Base-by-base conservation (phyloP, 2,888 invertebrate species). In the Onthophagus sagittarius region DNA sequence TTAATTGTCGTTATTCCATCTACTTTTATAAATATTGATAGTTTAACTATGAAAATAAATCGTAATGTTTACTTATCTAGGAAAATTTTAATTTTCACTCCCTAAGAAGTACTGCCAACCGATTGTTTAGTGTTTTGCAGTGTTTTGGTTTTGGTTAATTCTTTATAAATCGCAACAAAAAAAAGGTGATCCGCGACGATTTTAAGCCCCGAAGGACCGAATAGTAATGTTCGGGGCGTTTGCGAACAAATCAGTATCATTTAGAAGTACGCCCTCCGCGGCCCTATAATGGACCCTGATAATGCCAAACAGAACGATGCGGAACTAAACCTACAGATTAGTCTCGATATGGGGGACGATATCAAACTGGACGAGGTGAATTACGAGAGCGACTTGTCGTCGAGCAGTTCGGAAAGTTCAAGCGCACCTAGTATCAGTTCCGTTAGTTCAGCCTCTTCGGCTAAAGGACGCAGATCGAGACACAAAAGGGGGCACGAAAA, bases 311-410 rank as follows among this genome's bases (percentile, higher is more conserved):
- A 83, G 80, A 85, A 85, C 81, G 84, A 85, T 80, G 79, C 82
- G 75, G 85, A 85, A 80, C 7, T 53, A 53, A 85, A 86, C 76
- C 80, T 85, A 70, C 84, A 84, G 77, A 79, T 86, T 75, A 80
- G 82, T 73, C 78, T 84, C 73, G 93, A 94, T 84, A 93, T 93
- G 83, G 92, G 92, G 67, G 94, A 94, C 82, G 94, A 94, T 83
- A 86, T 94, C 76, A 93, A 94, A 84, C 90, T 92, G 76, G 92
- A 91, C 78, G 93, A 93, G 80, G 90, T 89, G 75, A 91, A 91
- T 79, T 95, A 94, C 81, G 95, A 95, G 84, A 96, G 96, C 85
- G 96, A 97, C 86, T 94, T 96, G 33, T 94, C 95, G 71, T 95
- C 94, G 77, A 92, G 92, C 67, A 91, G 92, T 78, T 92, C 93